These are phyloP conservation scores for Puma concolor DNA, from an alignment of 2,113 vertebrate species.

Conservation along the genomic window DNA sequence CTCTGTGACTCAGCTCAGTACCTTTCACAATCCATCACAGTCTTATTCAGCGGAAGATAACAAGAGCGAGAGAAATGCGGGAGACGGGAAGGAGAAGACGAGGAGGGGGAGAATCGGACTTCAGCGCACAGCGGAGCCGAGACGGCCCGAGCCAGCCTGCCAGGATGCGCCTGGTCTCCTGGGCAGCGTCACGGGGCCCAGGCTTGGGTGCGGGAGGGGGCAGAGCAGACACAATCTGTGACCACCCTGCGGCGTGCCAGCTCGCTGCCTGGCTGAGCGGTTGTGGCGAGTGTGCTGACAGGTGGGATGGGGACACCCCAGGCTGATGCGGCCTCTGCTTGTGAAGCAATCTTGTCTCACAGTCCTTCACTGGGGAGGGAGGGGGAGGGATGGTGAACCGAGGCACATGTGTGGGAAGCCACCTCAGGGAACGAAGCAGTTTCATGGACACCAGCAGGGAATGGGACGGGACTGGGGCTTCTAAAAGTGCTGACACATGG, in stretches of 20 bases:
- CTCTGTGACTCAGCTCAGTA: constrained; percentile 73
- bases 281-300: background rate
- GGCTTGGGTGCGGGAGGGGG: background rate
- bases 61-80: fast-evolving
- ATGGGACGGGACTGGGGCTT: background rate
- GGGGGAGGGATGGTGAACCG: background rate
- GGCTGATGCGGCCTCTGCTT: background rate
- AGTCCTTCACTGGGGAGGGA: background rate
- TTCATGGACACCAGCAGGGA: background rate
- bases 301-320: background rate
- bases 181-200: fast-evolving
- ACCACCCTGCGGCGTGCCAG: background rate
- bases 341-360: background rate
- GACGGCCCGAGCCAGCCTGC: background rate
- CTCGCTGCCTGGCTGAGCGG: fast-evolving
- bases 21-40: constrained; percentile 68
- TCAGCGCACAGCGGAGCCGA: background rate
- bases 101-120: background rate
- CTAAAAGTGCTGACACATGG: fast-evolving
- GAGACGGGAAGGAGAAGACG: background rate
- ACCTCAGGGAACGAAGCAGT: background rate
- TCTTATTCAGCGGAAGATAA: background rate
- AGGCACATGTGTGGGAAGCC: background rate
- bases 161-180: background rate
- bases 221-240: background rate